These are phyloP conservation scores for Unio pictorum DNA, from an alignment of 2,888 invertebrate species.

Conservation along the genomic window DNA sequence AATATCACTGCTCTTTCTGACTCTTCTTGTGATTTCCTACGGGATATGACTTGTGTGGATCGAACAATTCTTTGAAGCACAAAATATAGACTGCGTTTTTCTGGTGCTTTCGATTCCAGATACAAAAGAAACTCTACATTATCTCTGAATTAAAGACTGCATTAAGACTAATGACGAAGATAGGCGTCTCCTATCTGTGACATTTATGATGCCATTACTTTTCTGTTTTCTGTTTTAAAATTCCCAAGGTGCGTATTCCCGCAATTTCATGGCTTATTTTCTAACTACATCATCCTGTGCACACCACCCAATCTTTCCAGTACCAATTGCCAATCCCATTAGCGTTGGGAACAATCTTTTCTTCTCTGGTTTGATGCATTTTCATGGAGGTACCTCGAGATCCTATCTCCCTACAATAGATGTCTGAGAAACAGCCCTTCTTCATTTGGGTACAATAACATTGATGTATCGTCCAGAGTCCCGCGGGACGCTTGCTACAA, in stretches of 20 bases:
- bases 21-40: too few species aligned
- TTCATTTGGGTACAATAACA: constrained; percentile 28
- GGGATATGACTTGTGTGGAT: too few species aligned
- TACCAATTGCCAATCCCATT: constrained; percentile 1
- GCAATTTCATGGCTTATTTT: constrained; percentile 13
- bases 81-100: too few species aligned
- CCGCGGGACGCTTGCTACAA: constrained; percentile 16
- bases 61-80: too few species aligned
- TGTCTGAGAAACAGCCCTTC: constrained; percentile 39
- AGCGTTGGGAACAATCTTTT: constrained; percentile 2
- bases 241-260: constrained; percentile 27
- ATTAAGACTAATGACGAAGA: constrained; percentile 41
- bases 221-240: constrained; percentile 15
- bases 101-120: constrained; percentile 20
- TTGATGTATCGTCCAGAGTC: constrained; percentile 19
- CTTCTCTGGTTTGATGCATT: background rate
- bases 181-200: constrained; percentile 25
- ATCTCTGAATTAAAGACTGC: constrained; percentile 45
- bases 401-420: constrained; percentile 6
- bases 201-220: constrained; percentile 31
- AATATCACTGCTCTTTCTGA: too few species aligned
- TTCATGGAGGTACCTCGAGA: background rate
- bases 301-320: constrained; percentile 1
- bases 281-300: background rate
- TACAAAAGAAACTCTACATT: constrained; percentile 37